Conservation (phyloP, 2,797 vertebrate genomes). For the Schizopygopsis malacanthus region DNA sequence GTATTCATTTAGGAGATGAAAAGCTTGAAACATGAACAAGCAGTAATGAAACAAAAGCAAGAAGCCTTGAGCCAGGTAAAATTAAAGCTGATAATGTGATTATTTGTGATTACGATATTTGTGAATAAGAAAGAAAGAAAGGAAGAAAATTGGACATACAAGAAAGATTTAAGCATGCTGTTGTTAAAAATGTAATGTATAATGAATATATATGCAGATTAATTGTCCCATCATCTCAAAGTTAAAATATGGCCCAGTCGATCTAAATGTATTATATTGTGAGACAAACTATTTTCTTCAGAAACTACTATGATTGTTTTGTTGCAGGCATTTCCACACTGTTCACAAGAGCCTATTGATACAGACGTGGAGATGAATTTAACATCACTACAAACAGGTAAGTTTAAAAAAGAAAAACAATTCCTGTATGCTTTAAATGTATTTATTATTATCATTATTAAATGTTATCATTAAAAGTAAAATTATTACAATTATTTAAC, state of each 20-base stretch:
- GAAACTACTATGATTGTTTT: background rate
- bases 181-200: background rate
- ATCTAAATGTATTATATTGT: background rate
- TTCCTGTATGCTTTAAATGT: background rate
- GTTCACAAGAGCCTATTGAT: constrained; percentile 51
- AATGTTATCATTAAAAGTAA: background rate
- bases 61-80: constrained; percentile 65
- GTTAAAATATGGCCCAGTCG: background rate
- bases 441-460: background rate
- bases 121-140: too few species aligned
- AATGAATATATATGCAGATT: background rate
- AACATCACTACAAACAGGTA: constrained; percentile 53
- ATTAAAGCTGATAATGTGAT: background rate
- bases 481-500: background rate
- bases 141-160: too few species aligned
- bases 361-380: constrained; percentile 14
- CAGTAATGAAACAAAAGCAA: constrained; percentile 64
- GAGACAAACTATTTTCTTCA: background rate
- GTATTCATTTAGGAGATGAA: constrained; percentile 61
- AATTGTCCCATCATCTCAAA: background rate
- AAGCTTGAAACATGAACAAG: constrained; percentile 60
- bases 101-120: background rate
- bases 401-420: background rate
- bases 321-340: constrained; percentile 34
- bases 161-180: background rate